Evolutionary conservation across 2,113 vertebrate species (phyloP), one percentile per base, ranked within the genome.

Genomic region (Corvus cornix): DNA sequence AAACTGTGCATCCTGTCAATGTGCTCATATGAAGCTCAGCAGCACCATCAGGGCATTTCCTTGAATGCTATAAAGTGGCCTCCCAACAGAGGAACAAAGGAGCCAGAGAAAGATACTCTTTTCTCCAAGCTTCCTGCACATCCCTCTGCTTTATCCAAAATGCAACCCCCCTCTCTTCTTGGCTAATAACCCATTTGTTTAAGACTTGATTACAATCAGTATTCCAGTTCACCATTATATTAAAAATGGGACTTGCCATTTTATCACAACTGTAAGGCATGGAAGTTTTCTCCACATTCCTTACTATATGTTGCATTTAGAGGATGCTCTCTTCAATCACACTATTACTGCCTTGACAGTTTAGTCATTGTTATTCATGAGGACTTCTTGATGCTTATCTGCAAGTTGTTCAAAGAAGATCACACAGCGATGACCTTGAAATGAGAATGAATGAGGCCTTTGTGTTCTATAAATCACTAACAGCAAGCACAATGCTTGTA

Each of bases 301-400:
- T 92, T 68, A 62, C 67, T 64, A 55, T 74, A 68, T 87, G 64
- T 93, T 95, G 62, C 44, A 51, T 87, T 96, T 96, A 92, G 56
- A 93, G 60, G 87, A 94, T 95, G 81, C 68, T 78, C 41, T 91
- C 67, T 87, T 84, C 59, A 90, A 73, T 97, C 89, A 94, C 66
- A 58, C 83, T 64, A 41, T 95, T 89, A 90, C 90, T 95, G 59
- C 73, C 92, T 87, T 92, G 39, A 88, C 85, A 91, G 74, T 93
- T 91, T 67, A 96, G 94, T 80, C 79, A 93, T 86, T 93, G 88
- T 92, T 97, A 93, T 97, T 97, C 97, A 95, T 92, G 95, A 92
- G 41, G 77, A 86, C 77, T 94, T 92, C 90, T 95, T 67, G 62
- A 82, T 96, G 96, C 79, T 97, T 95, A 79, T 91, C 97, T 93